These are phyloP conservation scores for Virgularia gustaviana DNA, from an alignment of 92 coral and sea anemone species.

Conservation along the genomic window DNA sequence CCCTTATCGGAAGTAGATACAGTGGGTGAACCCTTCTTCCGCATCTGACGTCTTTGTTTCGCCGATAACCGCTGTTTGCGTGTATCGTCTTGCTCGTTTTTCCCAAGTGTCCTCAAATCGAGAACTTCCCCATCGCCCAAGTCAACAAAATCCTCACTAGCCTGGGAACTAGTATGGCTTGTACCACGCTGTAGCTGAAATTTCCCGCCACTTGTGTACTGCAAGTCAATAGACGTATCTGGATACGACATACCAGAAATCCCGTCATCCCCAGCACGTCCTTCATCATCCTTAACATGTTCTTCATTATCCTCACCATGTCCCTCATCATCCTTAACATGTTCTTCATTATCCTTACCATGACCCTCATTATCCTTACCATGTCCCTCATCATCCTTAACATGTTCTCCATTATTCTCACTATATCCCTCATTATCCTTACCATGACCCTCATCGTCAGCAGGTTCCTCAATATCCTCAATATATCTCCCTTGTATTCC, in stretches of 20 bases:
- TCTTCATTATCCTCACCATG: constrained; percentile 27
- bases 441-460: background rate
- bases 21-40: constrained; percentile 14
- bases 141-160: constrained; percentile 53
- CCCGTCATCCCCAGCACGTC: constrained; percentile 34
- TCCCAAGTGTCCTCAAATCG: constrained; percentile 42
- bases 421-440: constrained; percentile 17
- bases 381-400: background rate
- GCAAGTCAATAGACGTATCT: constrained; percentile 81
- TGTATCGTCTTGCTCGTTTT: constrained; percentile 43
- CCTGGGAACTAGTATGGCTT: constrained; percentile 58
- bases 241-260: constrained; percentile 50
- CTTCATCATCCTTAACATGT: constrained; percentile 45
- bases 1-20: background rate
- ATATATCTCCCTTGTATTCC: background rate
- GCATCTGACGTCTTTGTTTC: constrained; percentile 60
- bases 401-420: background rate
- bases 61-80: constrained; percentile 66
- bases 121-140: constrained; percentile 46
- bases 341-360: constrained; percentile 13
- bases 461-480: background rate
- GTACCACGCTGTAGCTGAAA: constrained; percentile 79
- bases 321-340: background rate
- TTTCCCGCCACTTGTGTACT: constrained; percentile 76
- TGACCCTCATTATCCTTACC: constrained; percentile 15